Evolutionary conservation across 2,888 invertebrate species (phyloP).

Genomic region (Dryocosmus kuriphilus): DNA sequence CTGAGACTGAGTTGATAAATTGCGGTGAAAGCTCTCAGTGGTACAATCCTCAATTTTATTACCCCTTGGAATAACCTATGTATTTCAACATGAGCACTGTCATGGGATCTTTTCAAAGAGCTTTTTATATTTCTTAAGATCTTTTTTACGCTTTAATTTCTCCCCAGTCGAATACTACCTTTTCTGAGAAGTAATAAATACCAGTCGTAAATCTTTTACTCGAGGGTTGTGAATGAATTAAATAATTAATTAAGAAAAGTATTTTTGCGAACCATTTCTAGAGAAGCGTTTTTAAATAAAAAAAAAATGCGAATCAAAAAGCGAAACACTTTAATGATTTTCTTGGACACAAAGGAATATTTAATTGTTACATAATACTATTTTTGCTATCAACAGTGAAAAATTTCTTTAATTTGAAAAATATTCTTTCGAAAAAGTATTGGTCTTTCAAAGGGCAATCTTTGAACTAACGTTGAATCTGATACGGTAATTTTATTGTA

Average conservation of each 20-base stretch:
- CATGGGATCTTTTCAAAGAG: neutral
- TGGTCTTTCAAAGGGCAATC: neutral
- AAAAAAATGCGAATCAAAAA: no score
- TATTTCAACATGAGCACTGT: conserved; percentile 28
- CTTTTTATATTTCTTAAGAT: neutral
- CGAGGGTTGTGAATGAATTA: neutral
- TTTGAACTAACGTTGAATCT: neutral
- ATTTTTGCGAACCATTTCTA: neutral
- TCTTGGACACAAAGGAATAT: no score
- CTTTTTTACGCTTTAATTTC: neutral
- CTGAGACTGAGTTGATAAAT: conserved; percentile 28
- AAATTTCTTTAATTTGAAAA: neutral
- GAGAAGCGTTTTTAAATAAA: neutral
- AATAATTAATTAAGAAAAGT: neutral
- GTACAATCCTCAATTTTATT: conserved; percentile 26
- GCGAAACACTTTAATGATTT: no score
- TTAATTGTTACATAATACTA: no score
- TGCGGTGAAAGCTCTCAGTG: conserved; percentile 24
- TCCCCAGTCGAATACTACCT: neutral
- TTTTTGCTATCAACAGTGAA: no score
- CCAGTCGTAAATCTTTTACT: neutral
- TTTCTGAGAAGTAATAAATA: neutral
- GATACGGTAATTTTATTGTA: neutral
- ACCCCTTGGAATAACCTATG: conserved; percentile 13
- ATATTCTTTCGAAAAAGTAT: neutral